Evolutionary conservation across 2,888 invertebrate genomes (phyloP), one percentile per base, ranked within the genome.

Genomic region (Protonemura montana): DNA sequence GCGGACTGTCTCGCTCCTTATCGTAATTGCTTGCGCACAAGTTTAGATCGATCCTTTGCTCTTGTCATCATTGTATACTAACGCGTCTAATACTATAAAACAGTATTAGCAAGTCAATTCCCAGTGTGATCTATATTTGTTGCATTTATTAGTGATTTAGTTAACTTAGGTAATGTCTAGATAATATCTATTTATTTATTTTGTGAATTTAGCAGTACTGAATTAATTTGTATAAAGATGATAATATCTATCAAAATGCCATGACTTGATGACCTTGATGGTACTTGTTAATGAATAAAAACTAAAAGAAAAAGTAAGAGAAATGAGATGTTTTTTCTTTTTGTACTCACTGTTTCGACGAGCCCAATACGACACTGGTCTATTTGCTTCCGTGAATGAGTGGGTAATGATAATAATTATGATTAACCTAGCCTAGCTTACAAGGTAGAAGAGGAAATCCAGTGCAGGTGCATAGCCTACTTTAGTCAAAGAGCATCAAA

Each of bases 171-270:
- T 59, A 59, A 21, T 21, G 59, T 59, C 16, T 59, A n/a, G n/a
- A 59, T 59, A 59, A 59, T 59, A 59, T 21, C 59, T 59, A 59
- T 59, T 59, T 59, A 59, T 59, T 59, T 59, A 59, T 59, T 59
- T 59, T 21, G 59, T 59, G 59, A 59, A 59, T 59, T 59, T 59
- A 59, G 59, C 59, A 59, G 59, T 59, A 10, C 13, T 59, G 59
- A 59, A 59, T 59, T 59, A 21, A 59, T 59, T 59, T 59, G 59
- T 59, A 59, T 21, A 59, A 59, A 59, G 59, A 59, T n/a, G 59
- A 59, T 59, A 21, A 59, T 59, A 59, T 59, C 59, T 59, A 59
- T 59, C 59, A 16, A 59, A 7, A 21, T 59, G 21, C 59, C 59
- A 59, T 59, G 21, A 59, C 59, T 59, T 13, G 59, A 59, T 59